Base-by-base conservation (phyloP, 2,888 invertebrate species). In the Drosophila atripex region DNA sequence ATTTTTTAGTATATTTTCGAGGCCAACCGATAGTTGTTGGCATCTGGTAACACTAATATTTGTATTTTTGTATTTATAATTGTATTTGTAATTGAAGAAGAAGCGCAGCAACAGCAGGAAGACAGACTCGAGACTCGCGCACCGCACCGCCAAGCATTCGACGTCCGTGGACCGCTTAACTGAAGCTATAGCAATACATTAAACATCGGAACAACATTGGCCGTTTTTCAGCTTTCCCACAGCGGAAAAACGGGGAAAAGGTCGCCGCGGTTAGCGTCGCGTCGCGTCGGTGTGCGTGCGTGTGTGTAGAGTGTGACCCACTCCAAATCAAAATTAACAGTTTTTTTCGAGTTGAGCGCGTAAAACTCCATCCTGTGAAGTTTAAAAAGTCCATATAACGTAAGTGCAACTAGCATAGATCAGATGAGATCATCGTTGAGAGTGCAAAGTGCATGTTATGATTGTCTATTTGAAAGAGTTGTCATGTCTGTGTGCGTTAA, bases 91-190 rank as follows among this genome's bases (percentile, higher is more conserved):
- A 28, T 28, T 28, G 28, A 28, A 28, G 28, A 54, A 54, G 45
- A 43, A 54, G 28, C 41, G 54, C 54, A 18, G 45, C 12, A 35
- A 28, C 28, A 28, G 28, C 28, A 28, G 28, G 28, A 28, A 28
- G 38, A 16, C 46, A 11, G 28, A 46, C 57, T 49, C 60, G 60
- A n/a, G 28, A 46, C 60, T 58, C 60, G 60, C 60, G 60, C 60
- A 58, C 30, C 39, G 28, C 56, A 23, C 60, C 46, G 60, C 59
- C 43, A 43, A 41, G 11, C 18, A 35, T 35, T 35, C 35, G 35
- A 35, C 35, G 35, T 18, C 39, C 39, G 39, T 18, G 39, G 39
- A 41, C 16, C 39, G 39, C 39, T 28, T 11, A 41, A 9, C 39
- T 16, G 3, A 41, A 16, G 16, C 39, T 16, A 41, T 11, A 9